Evolutionary conservation across 2,113 vertebrate species (phyloP).

Genomic region (Entelurus aequoreus): DNA sequence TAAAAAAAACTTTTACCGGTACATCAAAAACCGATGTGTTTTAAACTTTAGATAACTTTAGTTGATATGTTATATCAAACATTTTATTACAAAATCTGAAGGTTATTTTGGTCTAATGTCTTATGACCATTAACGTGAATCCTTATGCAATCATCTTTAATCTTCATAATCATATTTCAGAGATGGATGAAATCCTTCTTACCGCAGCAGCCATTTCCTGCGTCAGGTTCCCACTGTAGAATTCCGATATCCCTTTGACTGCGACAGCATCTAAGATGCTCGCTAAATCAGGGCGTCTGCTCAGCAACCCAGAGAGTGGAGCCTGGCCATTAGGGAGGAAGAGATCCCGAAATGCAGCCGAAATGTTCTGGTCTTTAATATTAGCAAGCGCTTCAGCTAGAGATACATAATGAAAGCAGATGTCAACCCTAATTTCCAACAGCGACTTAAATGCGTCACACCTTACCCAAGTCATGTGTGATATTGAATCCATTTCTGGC

Average conservation of each 20-base stretch:
- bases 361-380: conserved; percentile 76
- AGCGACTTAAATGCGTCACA: not conserved
- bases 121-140: too few species aligned
- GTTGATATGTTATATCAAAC: too few species aligned
- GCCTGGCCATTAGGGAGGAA: conserved; percentile 80
- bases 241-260: conserved; percentile 74
- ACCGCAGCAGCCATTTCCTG: conserved; percentile 87
- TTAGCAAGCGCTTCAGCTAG: conserved; percentile 81
- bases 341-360: conserved; percentile 75
- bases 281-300: conserved; percentile 80
- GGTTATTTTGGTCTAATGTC: too few species aligned
- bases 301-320: conserved; percentile 74
- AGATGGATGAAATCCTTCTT: conserved; percentile 35
- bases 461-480: conserved; percentile 89
- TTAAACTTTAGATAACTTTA: too few species aligned
- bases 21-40: too few species aligned
- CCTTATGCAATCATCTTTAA: too few species aligned
- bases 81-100: too few species aligned
- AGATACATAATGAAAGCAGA: conserved; percentile 4
- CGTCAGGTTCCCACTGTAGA: conserved; percentile 86
- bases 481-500: conserved; percentile 92
- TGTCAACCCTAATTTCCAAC: not conserved
- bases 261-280: conserved; percentile 79
- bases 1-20: too few species aligned
- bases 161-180: too few species aligned